Evolutionary conservation across 2,113 vertebrate species (phyloP), one percentile per base, ranked within the genome.

Genomic region (Apistogramma diplotaenia): DNA sequence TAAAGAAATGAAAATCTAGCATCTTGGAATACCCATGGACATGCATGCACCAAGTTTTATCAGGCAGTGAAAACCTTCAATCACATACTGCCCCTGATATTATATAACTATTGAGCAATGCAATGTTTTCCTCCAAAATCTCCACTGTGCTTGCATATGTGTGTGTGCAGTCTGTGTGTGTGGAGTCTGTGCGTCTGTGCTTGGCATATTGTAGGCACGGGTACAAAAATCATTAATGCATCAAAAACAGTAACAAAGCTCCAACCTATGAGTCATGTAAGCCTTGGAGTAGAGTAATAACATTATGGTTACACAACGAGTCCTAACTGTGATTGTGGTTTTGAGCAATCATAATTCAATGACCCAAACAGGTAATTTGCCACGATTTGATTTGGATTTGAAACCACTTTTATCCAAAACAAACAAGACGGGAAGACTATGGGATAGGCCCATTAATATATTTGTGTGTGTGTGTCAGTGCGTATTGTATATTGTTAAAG

Each of bases 341-440:
- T 82, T 67, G 25, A 15, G 31, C 53, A 35, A 84, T 85, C 53
- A 72, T 56, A 46, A 70, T 53, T 73, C 37, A 58, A 4, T 60
- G 23, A 60, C n/a, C 21, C 6, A 62, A 71, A 35, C 70, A 40
- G 7, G 62, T 37, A 59, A 51, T 54, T 57, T 76, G 49, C 18
- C 19, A 73, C 53, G 33, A 25, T 73, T 51, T 58, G 40, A 84
- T 89, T 55, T 67, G 33, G 23, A 73, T 13, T 71, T 51, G 25
- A 72, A 74, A 29, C 76, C 33, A 74, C 4, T 62, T 70, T 77
- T 79, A 82, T 89, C 78, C 84, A 89, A 87, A 90, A 73, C 80
- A 91, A 91, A 89, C 43, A 83, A 29, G 5, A 31, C 0, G 11
- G 31, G 53, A 53, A 3, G 58, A 55, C 6, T 18, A 35, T 12